Evolutionary conservation across 2,113 vertebrate species (phyloP), one percentile per base, ranked within the genome.

Genomic region (Equus przewalskii): DNA sequence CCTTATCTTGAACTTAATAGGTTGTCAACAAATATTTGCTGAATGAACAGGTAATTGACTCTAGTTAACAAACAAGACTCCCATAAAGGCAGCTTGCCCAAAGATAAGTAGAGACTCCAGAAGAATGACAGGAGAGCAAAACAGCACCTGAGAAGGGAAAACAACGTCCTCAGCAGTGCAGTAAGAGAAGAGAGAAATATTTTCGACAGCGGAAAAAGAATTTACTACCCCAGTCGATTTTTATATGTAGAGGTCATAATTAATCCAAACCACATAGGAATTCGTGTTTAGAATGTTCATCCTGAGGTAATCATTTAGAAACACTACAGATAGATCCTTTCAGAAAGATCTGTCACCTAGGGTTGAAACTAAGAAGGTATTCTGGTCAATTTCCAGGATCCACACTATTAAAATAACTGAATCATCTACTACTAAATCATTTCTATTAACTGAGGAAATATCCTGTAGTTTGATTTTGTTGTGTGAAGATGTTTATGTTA

Each of bases 381-480:
- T 91, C 82, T 75, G 80, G 41, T 67, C 24, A 95, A 86, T 51
- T 88, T 85, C 65, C 44, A 91, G 33, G 36, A 70, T 33, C 83
- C 7, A 91, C 22, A 80, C 51, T 92, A 84, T 60, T 94, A 75
- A 67, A 96, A 65, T 72, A 81, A 84, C 26, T 81, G 30, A 79
- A 49, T 87, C 54, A 94, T 49, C 51, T 88, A 94, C 60, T 83
- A 80, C 51, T 92, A 89, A 95, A 93, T 82, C 28, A 97, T 76
- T 91, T 97, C 70, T 78, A 36, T 51, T 69, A 98, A 76, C 19
- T 86, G 24, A 96, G 60, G n/a, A 94, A 97, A 97, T 92, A 94
- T 30, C 19, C 18, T 85, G 21, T 13, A 91, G 28, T 78, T 94
- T 49, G 10, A 89, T 51, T 90, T 76, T 94, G 36, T 67, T 83